Evolutionary conservation across 1,140 invertebrate genomes (phyloP), one percentile per base, ranked within the genome.

Genomic region (Hydropsyche tenuis): DNA sequence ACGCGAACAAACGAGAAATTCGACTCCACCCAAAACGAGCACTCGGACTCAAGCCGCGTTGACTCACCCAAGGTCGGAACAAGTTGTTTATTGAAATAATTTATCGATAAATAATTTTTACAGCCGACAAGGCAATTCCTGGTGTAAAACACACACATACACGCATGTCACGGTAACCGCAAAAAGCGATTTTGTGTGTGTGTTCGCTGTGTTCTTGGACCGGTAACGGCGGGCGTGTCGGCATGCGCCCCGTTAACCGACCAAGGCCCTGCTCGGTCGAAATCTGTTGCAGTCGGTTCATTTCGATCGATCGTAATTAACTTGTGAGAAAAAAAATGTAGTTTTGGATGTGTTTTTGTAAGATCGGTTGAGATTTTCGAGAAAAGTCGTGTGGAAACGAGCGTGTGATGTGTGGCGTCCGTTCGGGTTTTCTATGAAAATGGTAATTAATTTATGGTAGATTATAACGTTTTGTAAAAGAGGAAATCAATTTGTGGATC

Each of bases 41-140:
- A 14, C 4, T 9, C 18, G 3, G 46, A 4, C 64, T 16, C 43
- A 23, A 70, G 46, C 30, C 48, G 63, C 63, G 65, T 70, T 70
- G 68, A 70, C 11, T 70, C 68, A 70, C 51, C 51, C 68, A 70
- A 70, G 68, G 68, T 56, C 68, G 48, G 43, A 46, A 51, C 68
- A 53, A 70, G 42, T 70, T 43, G 68, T 70, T 70, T 45, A 48
- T 70, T 56, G 46, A 48, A 48, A 60, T 48, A 60, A 70, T 70
- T 56, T 56, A 42, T 51, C 68, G 30, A 70, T 70, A 70, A 70
- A 70, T 70, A 70, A 70, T 70, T 70, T 48, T 70, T 56, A 56
- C 48, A 60, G 22, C 68, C 68, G 48, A 70, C 68, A 56, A 56
- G 68, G 48, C 46, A 56, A 70, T 70, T 70, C 68, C 68, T 70